These are phyloP conservation scores for Digitonthophagus gazella DNA, from an alignment of 2,888 invertebrate genomes.

Conservation along the genomic window DNA sequence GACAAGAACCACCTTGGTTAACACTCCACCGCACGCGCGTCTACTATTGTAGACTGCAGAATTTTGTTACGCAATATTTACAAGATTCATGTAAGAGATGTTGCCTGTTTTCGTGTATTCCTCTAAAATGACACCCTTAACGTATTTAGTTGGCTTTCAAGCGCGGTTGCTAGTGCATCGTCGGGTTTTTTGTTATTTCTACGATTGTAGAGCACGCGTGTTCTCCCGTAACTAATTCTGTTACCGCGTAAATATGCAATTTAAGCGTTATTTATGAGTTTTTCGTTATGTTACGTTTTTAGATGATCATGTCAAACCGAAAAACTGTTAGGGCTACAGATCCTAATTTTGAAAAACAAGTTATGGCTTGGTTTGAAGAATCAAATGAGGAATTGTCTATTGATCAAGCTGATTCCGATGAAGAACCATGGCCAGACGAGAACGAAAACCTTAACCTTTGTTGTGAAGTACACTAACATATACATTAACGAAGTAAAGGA, in stretches of 20 bases:
- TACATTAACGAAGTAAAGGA: too few relatives aligned
- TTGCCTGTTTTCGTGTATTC: slow-evolving; percentile 1
- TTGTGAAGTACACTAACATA: too few relatives aligned
- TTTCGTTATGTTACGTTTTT: background rate
- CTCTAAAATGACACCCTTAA: background rate
- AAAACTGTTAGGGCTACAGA: slow-evolving; percentile 2
- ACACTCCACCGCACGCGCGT: slow-evolving; percentile 7
- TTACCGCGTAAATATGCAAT: background rate
- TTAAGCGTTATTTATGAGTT: background rate
- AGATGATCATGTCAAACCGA: slow-evolving; percentile 2
- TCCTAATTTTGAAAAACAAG: slow-evolving; percentile 5
- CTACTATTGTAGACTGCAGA: background rate
- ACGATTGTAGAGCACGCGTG: slow-evolving; percentile 10
- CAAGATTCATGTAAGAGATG: background rate
- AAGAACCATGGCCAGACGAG: slow-evolving; percentile 1
- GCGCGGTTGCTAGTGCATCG: background rate
- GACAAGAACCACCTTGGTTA: too few relatives aligned
- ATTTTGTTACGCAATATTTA: slow-evolving; percentile 3
- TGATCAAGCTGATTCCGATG: background rate
- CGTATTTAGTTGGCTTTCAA: background rate
- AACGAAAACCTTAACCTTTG: too few relatives aligned
- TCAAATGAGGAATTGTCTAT: slow-evolving; percentile 5
- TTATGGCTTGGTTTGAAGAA: slow-evolving; percentile 3
- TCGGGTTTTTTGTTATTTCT: background rate
- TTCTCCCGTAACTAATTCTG: background rate